These are phyloP conservation scores for Triplophysa rosa DNA, from an alignment of 2,113 vertebrate species.

Conservation along the genomic window DNA sequence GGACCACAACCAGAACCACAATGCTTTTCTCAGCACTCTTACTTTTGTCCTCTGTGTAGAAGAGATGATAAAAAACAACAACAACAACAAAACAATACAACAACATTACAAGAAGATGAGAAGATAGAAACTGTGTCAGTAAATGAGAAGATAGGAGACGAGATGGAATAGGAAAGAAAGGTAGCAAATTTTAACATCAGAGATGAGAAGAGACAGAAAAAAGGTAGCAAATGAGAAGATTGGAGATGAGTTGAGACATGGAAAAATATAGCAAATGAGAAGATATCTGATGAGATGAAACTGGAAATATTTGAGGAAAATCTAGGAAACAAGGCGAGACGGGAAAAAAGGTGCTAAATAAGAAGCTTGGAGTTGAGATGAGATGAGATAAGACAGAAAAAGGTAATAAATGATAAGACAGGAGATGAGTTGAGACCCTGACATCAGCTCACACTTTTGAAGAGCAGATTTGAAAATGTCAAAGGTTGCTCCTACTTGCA, in stretches of 20 bases:
- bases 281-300: not conserved
- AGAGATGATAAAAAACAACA: too few relatives aligned
- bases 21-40: conserved; percentile 8
- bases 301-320: too few relatives aligned
- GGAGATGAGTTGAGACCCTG: not conserved
- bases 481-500: not conserved
- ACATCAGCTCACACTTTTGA: not conserved
- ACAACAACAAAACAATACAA: too few relatives aligned
- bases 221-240: not conserved
- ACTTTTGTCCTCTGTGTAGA: not conserved
- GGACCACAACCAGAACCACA: conserved; percentile 13
- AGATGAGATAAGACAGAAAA: not conserved
- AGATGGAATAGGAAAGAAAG: too few relatives aligned
- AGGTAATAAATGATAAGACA: not conserved
- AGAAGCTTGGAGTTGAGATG: too few relatives aligned
- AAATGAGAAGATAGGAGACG: not conserved
- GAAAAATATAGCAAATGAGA: too few relatives aligned
- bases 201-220: not conserved
- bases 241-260: not conserved
- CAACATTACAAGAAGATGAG: not conserved
- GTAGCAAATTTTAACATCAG: too few relatives aligned
- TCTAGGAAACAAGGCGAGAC: too few relatives aligned
- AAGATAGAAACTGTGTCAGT: not conserved
- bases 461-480: not conserved
- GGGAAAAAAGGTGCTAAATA: too few relatives aligned